Evolutionary conservation across 1,140 invertebrate species (phyloP).

Genomic region (Cataglyphis hispanica): DNA sequence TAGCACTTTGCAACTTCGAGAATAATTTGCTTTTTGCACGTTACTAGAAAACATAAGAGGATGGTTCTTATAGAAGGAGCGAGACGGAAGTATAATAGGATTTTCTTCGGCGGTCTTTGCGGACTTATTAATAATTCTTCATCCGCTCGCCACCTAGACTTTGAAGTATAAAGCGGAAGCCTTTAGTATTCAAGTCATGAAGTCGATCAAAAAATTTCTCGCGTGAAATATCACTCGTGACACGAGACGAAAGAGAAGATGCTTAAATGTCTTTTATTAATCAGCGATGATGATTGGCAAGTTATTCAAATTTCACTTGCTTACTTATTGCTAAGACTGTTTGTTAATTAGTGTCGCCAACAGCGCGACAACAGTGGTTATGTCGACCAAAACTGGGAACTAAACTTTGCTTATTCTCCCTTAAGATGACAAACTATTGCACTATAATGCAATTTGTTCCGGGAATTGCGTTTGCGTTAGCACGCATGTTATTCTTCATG

Average conservation of each 20-base stretch:
- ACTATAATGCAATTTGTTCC: neutral
- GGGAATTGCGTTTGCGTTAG: constrained; percentile 32
- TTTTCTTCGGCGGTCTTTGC: neutral
- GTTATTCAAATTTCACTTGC: constrained; percentile 23
- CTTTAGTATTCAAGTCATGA: neutral
- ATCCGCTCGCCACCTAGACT: neutral
- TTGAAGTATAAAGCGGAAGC: constrained; percentile 5
- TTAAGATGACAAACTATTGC: constrained; percentile 20
- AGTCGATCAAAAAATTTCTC: constrained; percentile 5
- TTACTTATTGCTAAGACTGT: neutral
- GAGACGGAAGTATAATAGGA: constrained; percentile 24
- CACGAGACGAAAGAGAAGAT: neutral
- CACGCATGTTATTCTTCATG: neutral
- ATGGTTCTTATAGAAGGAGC: neutral
- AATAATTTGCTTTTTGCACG: constrained; percentile 6
- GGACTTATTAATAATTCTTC: constrained; percentile 37
- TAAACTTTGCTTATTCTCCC: constrained; percentile 50
- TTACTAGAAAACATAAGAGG: neutral
- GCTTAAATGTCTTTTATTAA: constrained; percentile 7
- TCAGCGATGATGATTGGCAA: neutral
- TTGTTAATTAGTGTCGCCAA: constrained; percentile 45
- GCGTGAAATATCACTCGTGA: neutral
- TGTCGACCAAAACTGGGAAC: constrained; percentile 20
- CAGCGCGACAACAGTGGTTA: constrained; percentile 16
- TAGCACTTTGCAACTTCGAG: neutral